Evolutionary conservation across 2,888 invertebrate genomes (phyloP), one percentile per base, ranked within the genome.

Genomic region (Diaperis boleti): DNA sequence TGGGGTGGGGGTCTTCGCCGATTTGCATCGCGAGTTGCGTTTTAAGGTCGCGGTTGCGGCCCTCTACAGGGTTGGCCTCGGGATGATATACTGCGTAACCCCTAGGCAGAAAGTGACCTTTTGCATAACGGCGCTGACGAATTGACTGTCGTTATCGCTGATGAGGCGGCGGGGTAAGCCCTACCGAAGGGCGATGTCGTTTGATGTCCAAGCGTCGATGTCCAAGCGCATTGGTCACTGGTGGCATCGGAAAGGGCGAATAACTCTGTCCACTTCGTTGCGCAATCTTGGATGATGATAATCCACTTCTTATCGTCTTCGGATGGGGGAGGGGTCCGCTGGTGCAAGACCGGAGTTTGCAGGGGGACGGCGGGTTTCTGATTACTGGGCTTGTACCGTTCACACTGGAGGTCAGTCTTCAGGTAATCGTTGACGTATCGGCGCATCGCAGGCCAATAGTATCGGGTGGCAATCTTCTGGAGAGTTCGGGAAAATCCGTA

Each of bases 21-120:
- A 72, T 70, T 1, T 70, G 55, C 1, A 77, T 74, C 0, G 68
- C 64, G 0, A 77, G 47, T 63, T 73, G 73, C 0, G 73, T 62
- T 20, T 77, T 77, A 3, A 76, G 18, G 3, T 73, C 74, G 0
- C 79, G 62, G 37, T 65, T 69, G 31, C 44, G 44, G 1, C 64
- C 18, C 37, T 62, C 61, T 1, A 57, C 57, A 2, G 35, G 20
- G 31, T 64, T 64, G 13, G 39, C 44, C 10, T 18, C 26, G n/a
- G 68, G 68, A 26, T 67, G 65, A 47, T 70, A 72, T 5, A 66
- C 26, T 6, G 68, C n/a, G n/a, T n/a, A 67, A n/a, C n/a, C n/a
- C n/a, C n/a, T n/a, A n/a, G n/a, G n/a, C n/a, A n/a, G n/a, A n/a
- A n/a, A n/a, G n/a, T n/a, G n/a, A n/a, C n/a, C n/a, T n/a, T n/a